phyloP scores from a whole-genome alignment of 1,140 invertebrate species.

The Panagrolaimus sp. region DNA sequence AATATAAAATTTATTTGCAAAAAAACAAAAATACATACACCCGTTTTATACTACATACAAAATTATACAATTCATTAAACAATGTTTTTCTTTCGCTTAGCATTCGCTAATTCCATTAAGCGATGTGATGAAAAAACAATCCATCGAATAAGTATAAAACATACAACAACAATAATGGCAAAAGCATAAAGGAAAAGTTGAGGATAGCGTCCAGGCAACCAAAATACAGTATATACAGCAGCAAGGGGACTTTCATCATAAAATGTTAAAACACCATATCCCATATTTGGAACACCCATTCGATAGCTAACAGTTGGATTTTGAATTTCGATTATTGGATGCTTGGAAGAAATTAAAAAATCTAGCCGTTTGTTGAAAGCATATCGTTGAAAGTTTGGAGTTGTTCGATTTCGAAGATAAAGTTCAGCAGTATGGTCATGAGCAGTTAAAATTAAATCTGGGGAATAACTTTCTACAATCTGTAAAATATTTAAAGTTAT shows the following conservation, averaged over 20 bases:
- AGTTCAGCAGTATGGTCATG: slow-evolving; percentile 32
- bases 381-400: neutral
- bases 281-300: slow-evolving; percentile 40
- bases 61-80: too few species aligned
- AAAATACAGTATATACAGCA: slow-evolving; percentile 18
- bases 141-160: neutral
- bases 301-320: slow-evolving; percentile 33
- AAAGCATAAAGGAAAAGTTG: slow-evolving; percentile 21
- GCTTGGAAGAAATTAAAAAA: neutral
- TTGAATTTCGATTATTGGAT: slow-evolving; percentile 27
- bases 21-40: too few species aligned
- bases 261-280: slow-evolving; percentile 16
- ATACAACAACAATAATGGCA: slow-evolving; percentile 2
- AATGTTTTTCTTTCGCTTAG: too few species aligned
- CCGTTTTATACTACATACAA: too few species aligned
- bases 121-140: neutral
- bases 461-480: slow-evolving; percentile 10
- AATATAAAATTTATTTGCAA: too few species aligned
- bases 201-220: slow-evolving; percentile 23
- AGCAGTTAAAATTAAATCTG: slow-evolving; percentile 33
- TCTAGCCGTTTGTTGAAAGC: neutral
- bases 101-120: too few species aligned
- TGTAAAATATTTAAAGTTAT: slow-evolving; percentile 11
- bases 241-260: neutral
- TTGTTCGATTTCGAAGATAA: neutral